phyloP scores from a whole-genome alignment of 2,888 invertebrate species.

The Portevinia maculata region DNA sequence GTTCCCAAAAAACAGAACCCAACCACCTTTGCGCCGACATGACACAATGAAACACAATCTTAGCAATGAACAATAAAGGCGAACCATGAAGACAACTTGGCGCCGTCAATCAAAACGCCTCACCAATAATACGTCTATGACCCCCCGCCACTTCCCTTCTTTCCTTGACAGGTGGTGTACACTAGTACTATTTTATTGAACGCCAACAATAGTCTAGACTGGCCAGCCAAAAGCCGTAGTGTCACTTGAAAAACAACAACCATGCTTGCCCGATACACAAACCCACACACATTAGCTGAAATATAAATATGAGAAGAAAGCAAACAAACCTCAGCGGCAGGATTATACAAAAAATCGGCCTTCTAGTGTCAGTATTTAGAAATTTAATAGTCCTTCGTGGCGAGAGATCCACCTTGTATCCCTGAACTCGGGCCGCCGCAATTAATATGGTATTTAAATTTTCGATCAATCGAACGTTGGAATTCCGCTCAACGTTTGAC shows the following conservation, averaged over 20 bases:
- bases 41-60: background rate
- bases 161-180: slow-evolving; percentile 39
- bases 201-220: slow-evolving; percentile 54
- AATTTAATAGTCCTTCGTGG: slow-evolving; percentile 5
- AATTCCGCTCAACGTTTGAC: slow-evolving; percentile 2
- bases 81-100: slow-evolving; percentile 23
- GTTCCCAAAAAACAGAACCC: background rate
- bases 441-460: slow-evolving; percentile 32
- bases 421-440: slow-evolving; percentile 16
- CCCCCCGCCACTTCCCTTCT: background rate
- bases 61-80: background rate
- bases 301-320: slow-evolving; percentile 3
- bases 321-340: slow-evolving; percentile 10
- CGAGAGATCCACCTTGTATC: background rate
- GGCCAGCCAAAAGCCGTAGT: slow-evolving; percentile 4
- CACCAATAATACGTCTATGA: background rate
- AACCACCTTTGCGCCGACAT: background rate
- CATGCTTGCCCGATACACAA: no score
- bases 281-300: no score
- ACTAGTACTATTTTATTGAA: slow-evolving; percentile 40
- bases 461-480: slow-evolving; percentile 39
- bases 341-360: slow-evolving; percentile 12
- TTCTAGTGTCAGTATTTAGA: slow-evolving; percentile 1
- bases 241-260: slow-evolving; percentile 2
- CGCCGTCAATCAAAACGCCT: slow-evolving; percentile 8